These are phyloP conservation scores for Drosophila azteca DNA, from an alignment of 1,140 invertebrate genomes.

Conservation along the genomic window DNA sequence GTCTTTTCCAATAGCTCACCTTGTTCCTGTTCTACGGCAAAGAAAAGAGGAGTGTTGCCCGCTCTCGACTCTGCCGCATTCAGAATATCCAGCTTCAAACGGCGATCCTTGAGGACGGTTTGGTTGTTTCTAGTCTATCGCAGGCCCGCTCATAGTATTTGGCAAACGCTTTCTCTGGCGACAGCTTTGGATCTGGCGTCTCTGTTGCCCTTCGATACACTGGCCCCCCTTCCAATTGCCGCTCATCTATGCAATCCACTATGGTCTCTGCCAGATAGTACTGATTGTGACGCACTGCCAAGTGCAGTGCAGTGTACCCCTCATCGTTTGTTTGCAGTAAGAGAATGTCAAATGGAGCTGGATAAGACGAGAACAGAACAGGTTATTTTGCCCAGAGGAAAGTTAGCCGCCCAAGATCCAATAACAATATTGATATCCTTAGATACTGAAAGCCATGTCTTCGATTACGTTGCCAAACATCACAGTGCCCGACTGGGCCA, in stretches of 20 bases:
- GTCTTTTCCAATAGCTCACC: conserved; percentile 25
- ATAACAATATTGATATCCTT: conserved; percentile 26
- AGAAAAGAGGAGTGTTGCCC: conserved; percentile 70
- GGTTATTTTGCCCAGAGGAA: conserved; percentile 28
- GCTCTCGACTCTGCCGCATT: conserved; percentile 59
- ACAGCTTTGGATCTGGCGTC: conserved; percentile 7
- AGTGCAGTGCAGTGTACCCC: conserved; percentile 71
- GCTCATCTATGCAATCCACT: conserved; percentile 59
- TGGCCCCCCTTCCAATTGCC: conserved; percentile 28
- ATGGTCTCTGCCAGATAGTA: conserved; percentile 68
- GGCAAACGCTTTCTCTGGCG: conserved; percentile 48
- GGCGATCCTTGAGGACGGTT: conserved; percentile 29
- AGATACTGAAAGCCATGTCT: conserved; percentile 88
- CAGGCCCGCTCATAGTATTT: conserved; percentile 70
- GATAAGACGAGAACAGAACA: conserved; percentile 83
- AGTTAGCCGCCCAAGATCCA: not conserved
- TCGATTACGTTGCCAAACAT: conserved; percentile 88
- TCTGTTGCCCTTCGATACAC: conserved; percentile 41
- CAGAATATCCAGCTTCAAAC: conserved; percentile 56
- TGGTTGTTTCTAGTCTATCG: conserved; percentile 45
- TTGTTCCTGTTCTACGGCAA: conserved; percentile 64
- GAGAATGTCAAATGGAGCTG: conserved; percentile 83
- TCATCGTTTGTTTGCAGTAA: conserved; percentile 69
- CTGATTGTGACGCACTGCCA: conserved; percentile 66
- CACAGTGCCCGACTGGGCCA: conserved; percentile 90